Evolutionary conservation across 2,113 vertebrate genomes (phyloP), one percentile per base, ranked within the genome.

Genomic region (Etheostoma cragini): DNA sequence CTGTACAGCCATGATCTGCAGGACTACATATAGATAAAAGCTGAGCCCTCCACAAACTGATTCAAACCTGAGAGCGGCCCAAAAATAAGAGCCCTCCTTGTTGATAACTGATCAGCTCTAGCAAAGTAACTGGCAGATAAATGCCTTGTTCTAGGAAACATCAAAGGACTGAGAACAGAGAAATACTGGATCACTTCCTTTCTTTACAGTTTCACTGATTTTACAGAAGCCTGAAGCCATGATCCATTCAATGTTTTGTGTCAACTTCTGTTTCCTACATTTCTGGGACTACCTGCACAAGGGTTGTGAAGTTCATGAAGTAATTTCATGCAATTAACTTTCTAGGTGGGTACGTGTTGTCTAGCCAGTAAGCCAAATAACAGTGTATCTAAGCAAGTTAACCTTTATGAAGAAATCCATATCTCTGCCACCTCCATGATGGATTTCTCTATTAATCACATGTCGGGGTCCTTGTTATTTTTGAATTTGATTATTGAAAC

Each of bases 121-220:
- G 54, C 52, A 72, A 42, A 68, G 64, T 53, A 71, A 76, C n/a
- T n/a, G 19, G 81, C 17, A 66, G 56, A 84, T 81, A 68, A 79
- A 86, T 50, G 60, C 50, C 24, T 76, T 80, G 53, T 84, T 78
- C 57, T 38, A 15, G 49, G 64, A 86, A 64, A 82, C 82, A 86
- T 86, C 70, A 88, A 89, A 87, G 75, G 7, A 63, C 4, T 0
- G 26, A 8, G 54, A 71, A 8, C 56, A 74, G 76, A 68, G 46
- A 53, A 60, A 46, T 58, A n/a, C n/a, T 11, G 33, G 5, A 69
- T 82, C 45, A 62, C 47, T 72, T 75, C 57, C 65, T 78, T 69
- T 63, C 66, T 30, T 78, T 71, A 2, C 13, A 66, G 11, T 72
- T 84, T 58, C 72, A 71, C 14, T 1, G 45, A 53, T 70, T 8